Evolutionary conservation across 2,888 invertebrate genomes (phyloP).

Genomic region (Sisyra terminalis): DNA sequence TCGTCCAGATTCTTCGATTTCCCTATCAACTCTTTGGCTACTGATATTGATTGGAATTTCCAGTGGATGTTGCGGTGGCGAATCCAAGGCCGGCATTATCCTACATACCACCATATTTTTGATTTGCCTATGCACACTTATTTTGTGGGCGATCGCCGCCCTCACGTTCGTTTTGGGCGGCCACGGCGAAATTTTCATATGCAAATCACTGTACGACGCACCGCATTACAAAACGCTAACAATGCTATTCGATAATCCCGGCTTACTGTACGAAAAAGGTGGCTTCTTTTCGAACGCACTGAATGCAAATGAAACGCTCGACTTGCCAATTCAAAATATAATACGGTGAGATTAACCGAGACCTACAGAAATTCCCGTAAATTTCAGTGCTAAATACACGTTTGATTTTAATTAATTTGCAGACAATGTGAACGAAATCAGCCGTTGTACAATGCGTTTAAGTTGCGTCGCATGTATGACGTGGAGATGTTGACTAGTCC

Average conservation of each 20-base stretch:
- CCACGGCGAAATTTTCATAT: conserved; percentile 51
- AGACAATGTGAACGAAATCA: conserved; percentile 57
- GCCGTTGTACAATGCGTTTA: conserved; percentile 56
- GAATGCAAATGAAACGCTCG: conserved; percentile 34
- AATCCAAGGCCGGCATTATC: conserved; percentile 22
- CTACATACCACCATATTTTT: conserved; percentile 31
- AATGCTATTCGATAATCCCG: conserved; percentile 48
- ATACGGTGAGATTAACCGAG: conserved; percentile 25
- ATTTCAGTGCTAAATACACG: neutral
- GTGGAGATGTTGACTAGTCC: conserved; percentile 48
- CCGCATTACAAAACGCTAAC: conserved; percentile 45
- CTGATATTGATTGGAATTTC: conserved; percentile 27
- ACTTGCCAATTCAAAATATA: conserved; percentile 33
- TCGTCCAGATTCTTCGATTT: conserved; percentile 25
- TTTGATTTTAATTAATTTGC: neutral
- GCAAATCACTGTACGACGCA: conserved; percentile 51
- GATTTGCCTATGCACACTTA: conserved; percentile 37
- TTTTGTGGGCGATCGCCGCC: conserved; percentile 41
- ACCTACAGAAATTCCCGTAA: neutral
- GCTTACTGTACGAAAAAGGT: conserved; percentile 37
- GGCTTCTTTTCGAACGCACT: conserved; percentile 37
- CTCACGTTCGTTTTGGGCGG: conserved; percentile 41
- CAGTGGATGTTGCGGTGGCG: conserved; percentile 28
- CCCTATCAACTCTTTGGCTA: conserved; percentile 31
- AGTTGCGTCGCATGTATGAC: conserved; percentile 50